phyloP scores from a whole-genome alignment of 2,797 vertebrate species.

The Gallinago solitaria region DNA sequence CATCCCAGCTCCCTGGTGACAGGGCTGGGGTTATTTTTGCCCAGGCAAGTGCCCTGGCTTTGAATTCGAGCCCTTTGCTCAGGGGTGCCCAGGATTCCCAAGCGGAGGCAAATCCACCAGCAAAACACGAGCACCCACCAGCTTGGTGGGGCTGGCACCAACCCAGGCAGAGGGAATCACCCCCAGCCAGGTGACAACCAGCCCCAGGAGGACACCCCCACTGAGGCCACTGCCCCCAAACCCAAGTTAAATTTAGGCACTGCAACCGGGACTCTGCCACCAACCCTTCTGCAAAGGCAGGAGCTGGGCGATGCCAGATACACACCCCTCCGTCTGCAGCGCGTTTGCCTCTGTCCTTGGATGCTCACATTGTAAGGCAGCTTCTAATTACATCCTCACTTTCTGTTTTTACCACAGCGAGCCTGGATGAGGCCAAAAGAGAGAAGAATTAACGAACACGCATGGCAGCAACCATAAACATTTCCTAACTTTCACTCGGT shows the following conservation, averaged over 20 bases:
- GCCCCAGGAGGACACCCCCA: not conserved
- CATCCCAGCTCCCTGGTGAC: rapidly evolving
- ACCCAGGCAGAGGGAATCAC: not conserved
- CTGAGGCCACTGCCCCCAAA: rapidly evolving
- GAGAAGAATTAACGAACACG: not conserved
- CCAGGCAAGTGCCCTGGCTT: not conserved
- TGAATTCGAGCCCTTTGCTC: not conserved
- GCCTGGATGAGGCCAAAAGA: not conserved
- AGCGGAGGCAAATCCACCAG: not conserved
- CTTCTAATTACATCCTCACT: constrained; percentile 2
- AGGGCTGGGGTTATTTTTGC: not conserved
- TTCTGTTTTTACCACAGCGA: not conserved
- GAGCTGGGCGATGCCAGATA: not conserved
- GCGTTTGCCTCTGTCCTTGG: not conserved
- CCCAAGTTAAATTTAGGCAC: not conserved
- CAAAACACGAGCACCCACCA: not conserved
- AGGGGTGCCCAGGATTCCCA: not conserved
- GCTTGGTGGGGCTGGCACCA: not conserved
- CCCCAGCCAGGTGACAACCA: rapidly evolving
- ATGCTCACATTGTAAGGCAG: not conserved
- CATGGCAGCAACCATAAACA: not conserved
- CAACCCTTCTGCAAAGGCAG: not conserved
- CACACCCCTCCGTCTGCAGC: not conserved
- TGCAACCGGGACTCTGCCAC: not conserved
- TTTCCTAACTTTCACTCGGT: not conserved